These are phyloP conservation scores for Ptychoptera albimana DNA, from an alignment of 2,888 invertebrate genomes.

Conservation along the genomic window DNA sequence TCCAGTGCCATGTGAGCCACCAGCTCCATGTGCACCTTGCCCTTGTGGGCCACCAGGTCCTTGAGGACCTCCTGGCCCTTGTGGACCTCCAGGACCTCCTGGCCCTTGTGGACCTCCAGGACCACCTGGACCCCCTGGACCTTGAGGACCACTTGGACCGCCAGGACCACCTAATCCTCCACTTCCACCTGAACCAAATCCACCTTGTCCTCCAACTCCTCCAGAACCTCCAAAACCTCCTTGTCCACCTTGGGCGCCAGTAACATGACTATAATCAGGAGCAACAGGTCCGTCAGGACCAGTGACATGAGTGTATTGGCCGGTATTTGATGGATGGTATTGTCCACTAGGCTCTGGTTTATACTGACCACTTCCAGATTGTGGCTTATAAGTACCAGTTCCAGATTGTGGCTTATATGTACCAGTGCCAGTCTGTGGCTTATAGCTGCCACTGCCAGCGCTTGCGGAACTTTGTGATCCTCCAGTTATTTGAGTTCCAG, in stretches of 20 bases:
- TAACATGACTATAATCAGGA: slow-evolving; percentile 5
- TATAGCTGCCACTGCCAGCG: neutral
- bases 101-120: slow-evolving; percentile 24
- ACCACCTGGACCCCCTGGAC: slow-evolving; percentile 7
- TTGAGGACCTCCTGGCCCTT: slow-evolving; percentile 4
- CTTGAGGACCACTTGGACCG: slow-evolving; percentile 10
- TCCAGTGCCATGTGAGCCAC: neutral
- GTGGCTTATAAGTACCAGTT: neutral
- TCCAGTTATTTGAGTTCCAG: neutral
- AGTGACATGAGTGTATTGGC: slow-evolving; percentile 1
- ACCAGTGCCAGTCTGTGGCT: neutral
- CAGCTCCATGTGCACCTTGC: neutral
- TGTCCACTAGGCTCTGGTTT: neutral
- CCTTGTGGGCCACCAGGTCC: slow-evolving; percentile 1
- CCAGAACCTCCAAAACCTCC: slow-evolving; percentile 22
- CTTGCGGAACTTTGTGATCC: neutral
- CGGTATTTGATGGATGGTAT: neutral
- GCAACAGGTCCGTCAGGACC: slow-evolving; percentile 9
- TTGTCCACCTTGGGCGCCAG: slow-evolving; percentile 13
- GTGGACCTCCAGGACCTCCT: slow-evolving; percentile 16
- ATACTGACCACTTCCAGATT: slow-evolving; percentile 2
- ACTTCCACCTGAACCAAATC: slow-evolving; percentile 3
- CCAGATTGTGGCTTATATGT: neutral
- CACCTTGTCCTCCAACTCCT: slow-evolving; percentile 2
- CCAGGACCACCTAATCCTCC: slow-evolving; percentile 15